These are phyloP conservation scores for Bradynema listronoti DNA, from an alignment of 1,140 invertebrate genomes.

Conservation along the genomic window DNA sequence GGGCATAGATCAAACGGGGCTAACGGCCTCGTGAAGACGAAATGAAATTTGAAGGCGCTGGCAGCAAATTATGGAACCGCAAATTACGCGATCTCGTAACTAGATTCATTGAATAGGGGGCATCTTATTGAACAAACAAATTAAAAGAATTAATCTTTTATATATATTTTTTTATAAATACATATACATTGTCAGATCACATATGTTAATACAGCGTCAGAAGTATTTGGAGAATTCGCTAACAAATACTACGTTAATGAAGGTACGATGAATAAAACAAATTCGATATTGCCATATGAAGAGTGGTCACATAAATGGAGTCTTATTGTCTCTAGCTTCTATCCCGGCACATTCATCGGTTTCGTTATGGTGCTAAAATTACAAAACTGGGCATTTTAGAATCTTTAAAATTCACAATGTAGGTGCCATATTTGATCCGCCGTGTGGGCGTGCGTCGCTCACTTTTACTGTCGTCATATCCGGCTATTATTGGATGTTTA, in stretches of 20 bases:
- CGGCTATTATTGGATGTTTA: constrained; percentile 22
- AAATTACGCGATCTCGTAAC: no score
- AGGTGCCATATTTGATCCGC: constrained; percentile 22
- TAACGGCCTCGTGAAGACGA: no score
- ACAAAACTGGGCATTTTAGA: no score
- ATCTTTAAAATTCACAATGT: constrained; percentile 1
- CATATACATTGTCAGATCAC: constrained; percentile 26
- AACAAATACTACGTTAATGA: not conserved
- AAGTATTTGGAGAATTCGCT: constrained; percentile 1
- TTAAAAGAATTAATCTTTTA: no score
- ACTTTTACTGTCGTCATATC: constrained; percentile 16
- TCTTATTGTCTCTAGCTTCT: constrained; percentile 23
- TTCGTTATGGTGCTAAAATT: constrained; percentile 26
- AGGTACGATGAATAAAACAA: not conserved
- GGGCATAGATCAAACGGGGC: no score
- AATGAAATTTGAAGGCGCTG: no score
- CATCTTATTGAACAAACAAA: no score
- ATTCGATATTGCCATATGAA: constrained; percentile 10
- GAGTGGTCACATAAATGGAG: constrained; percentile 24
- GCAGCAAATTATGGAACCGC: no score
- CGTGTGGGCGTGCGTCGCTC: constrained; percentile 18
- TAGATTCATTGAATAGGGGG: no score
- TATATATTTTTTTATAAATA: no score
- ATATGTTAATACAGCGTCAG: constrained; percentile 18
- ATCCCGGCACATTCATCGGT: constrained; percentile 25